Conservation (phyloP, 2,797 vertebrate genomes). For the Dallia pectoralis region DNA sequence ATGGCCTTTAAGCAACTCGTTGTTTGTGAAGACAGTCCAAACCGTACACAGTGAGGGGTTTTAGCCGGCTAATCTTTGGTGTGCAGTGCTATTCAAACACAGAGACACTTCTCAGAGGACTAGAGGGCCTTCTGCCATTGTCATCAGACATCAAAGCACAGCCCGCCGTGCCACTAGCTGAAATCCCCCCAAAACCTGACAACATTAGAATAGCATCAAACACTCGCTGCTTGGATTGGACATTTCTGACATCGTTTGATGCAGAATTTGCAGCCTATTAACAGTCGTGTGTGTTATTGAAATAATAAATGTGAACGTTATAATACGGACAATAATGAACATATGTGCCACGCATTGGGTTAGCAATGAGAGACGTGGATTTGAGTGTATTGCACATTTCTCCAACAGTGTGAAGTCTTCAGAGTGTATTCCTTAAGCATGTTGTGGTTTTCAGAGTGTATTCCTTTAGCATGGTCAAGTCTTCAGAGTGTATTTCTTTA, state of each 20-base stretch:
- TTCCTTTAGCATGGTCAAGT: no score
- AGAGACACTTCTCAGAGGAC: conserved; percentile 30
- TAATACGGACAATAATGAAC: conserved; percentile 75
- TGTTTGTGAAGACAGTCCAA: conserved; percentile 16
- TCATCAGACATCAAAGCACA: conserved; percentile 72
- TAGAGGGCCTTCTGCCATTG: conserved; percentile 63
- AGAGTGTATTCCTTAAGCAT: no score
- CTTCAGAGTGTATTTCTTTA: no score
- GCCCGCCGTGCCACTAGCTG: conserved; percentile 54
- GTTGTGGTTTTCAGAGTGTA: no score
- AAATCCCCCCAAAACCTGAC: conserved; percentile 62
- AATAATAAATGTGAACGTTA: conserved; percentile 72
- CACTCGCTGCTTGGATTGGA: conserved; percentile 68
- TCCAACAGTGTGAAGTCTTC: not conserved
- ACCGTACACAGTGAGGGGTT: conserved; percentile 43
- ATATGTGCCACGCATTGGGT: conserved; percentile 65
- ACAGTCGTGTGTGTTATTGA: conserved; percentile 67
- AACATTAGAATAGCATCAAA: conserved; percentile 78
- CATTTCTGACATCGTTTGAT: conserved; percentile 73
- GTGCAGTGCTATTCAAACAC: conserved; percentile 54
- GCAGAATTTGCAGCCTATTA: conserved; percentile 69
- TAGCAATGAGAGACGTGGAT: conserved; percentile 57
- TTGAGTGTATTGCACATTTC: conserved; percentile 37
- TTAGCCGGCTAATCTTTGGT: conserved; percentile 61
- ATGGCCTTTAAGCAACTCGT: conserved; percentile 38